Percentiles rank a stretch among this genome's conserved stretches.
phyloP scores from a whole-genome alignment of 2,797 vertebrate species.

The Pelodytes ibericus region DNA sequence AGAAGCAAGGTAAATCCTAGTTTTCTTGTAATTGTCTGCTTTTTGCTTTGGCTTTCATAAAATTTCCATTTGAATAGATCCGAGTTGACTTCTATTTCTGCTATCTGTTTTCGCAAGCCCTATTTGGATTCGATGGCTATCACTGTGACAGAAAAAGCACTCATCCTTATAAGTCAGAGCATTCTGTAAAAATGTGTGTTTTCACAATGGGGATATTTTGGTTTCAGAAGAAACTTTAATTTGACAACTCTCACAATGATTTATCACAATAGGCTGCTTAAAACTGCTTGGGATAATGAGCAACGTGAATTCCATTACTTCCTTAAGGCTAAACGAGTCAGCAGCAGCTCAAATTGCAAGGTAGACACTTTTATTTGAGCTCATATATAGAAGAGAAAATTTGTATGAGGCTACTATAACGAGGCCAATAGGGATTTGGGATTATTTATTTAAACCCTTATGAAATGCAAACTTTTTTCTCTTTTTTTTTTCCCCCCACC shows the following conservation, averaged over 20 bases:
- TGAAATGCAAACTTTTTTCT: constrained; percentile 67
- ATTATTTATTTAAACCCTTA: constrained; percentile 72
- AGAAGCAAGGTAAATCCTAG: constrained; percentile 11
- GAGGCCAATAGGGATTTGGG: constrained; percentile 69
- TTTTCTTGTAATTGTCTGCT: constrained; percentile 32
- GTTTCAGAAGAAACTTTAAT: constrained; percentile 60
- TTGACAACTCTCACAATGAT: constrained; percentile 66
- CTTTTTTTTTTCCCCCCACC: constrained; percentile 54
- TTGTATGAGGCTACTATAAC: constrained; percentile 72
- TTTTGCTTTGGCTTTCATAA: constrained; percentile 30
- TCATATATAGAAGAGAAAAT: constrained; percentile 70
- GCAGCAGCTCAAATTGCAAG: constrained; percentile 66
- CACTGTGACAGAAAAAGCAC: constrained; percentile 38
- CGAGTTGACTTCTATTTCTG: constrained; percentile 33
- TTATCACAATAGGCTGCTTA: constrained; percentile 69
- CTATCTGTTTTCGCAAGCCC: constrained; percentile 37
- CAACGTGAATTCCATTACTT: constrained; percentile 68
- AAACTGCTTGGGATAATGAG: constrained; percentile 67
- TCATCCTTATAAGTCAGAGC: background rate
- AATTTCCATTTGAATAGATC: constrained; percentile 54
- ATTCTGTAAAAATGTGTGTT: constrained; percentile 54
- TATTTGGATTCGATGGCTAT: constrained; percentile 26
- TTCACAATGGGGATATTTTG: constrained; percentile 65
- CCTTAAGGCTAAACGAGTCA: constrained; percentile 70
- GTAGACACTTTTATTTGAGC: constrained; percentile 62